These are phyloP conservation scores for Glyptemys insculpta DNA, from an alignment of 2,797 vertebrate species.

Conservation along the genomic window DNA sequence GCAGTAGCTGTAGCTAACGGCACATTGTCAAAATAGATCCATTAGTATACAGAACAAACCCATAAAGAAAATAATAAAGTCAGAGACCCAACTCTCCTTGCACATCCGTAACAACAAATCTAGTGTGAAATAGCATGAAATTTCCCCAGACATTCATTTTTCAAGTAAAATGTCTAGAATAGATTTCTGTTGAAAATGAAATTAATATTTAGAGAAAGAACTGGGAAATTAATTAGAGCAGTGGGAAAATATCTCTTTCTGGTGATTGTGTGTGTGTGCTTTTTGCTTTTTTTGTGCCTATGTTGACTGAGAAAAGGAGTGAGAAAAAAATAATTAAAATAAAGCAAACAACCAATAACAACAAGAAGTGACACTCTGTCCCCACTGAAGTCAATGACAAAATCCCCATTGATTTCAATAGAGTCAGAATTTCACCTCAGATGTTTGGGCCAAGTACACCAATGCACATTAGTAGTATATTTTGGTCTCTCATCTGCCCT, in stretches of 20 bases:
- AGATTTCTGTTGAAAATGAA: constrained; percentile 46
- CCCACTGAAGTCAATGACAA: constrained; percentile 34
- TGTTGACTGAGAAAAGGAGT: constrained; percentile 36
- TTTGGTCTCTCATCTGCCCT: not conserved
- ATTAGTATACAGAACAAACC: constrained; percentile 63
- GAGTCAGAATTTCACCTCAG: constrained; percentile 7
- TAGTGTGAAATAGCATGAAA: constrained; percentile 48
- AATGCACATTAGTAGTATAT: not conserved
- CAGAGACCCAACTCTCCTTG: constrained; percentile 36
- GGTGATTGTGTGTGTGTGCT: constrained; percentile 13
- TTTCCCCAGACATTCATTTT: constrained; percentile 48
- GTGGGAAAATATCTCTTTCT: constrained; percentile 30
- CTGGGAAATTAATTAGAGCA: constrained; percentile 67
- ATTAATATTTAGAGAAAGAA: constrained; percentile 57
- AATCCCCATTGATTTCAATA: constrained; percentile 23
- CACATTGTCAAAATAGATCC: constrained; percentile 34
- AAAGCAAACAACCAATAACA: not conserved
- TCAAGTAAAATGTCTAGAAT: constrained; percentile 35
- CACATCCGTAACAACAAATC: constrained; percentile 63
- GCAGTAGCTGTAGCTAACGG: constrained; percentile 55
- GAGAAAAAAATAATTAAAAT: constrained; percentile 30
- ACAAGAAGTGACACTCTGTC: not conserved
- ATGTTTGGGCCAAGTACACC: not conserved
- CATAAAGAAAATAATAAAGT: constrained; percentile 57
- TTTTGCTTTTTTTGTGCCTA: constrained; percentile 25